phyloP scores from a whole-genome alignment of 2,888 invertebrate species.

The Resseliella maxima region DNA sequence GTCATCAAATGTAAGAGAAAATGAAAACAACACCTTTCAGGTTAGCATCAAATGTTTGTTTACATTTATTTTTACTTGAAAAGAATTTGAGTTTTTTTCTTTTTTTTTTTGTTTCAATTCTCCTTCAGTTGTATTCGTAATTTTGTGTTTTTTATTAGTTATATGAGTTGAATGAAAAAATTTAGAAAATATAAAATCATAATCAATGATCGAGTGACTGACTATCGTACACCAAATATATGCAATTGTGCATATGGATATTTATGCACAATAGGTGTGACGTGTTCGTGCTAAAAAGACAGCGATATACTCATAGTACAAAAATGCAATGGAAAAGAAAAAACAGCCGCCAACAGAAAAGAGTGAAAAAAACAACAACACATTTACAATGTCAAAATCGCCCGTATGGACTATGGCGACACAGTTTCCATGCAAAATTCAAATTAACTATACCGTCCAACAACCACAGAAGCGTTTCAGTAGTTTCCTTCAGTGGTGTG shows the following conservation, averaged over 20 bases:
- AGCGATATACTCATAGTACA: too few species aligned
- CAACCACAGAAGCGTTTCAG: background rate
- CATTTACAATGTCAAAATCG: conserved; percentile 45
- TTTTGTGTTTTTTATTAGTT: background rate
- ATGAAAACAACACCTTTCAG: background rate
- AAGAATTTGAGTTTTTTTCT: background rate
- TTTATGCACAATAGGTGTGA: too few species aligned
- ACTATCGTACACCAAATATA: background rate
- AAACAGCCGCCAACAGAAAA: too few species aligned
- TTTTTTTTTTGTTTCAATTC: background rate
- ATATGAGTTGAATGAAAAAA: background rate
- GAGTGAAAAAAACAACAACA: background rate
- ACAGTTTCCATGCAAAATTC: conserved; percentile 9
- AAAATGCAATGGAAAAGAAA: too few species aligned
- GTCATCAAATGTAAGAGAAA: background rate
- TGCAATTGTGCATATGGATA: conserved; percentile 12
- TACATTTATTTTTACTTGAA: background rate
- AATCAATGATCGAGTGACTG: conserved; percentile 14
- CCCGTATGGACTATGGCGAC: conserved; percentile 17
- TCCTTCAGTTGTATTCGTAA: background rate
- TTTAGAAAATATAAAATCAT: background rate
- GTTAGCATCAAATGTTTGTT: background rate
- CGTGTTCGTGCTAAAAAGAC: too few species aligned
- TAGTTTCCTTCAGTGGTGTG: background rate
- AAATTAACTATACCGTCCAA: background rate